Conservation (phyloP, 1,140 invertebrate species). For the Octopus sinensis region DNA sequence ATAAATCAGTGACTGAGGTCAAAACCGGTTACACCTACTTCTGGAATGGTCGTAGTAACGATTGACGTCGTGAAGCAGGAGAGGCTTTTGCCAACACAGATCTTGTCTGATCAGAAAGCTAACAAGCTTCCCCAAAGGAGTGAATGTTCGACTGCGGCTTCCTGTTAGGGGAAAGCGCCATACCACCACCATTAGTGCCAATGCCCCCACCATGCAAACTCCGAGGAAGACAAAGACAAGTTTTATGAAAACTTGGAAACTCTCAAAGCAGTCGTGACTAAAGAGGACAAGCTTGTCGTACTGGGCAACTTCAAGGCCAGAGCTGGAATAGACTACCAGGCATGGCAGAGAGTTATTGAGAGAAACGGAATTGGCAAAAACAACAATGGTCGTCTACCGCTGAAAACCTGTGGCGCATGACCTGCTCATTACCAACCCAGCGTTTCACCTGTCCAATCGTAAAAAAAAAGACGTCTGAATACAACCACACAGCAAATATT, state of each 20-base stretch:
- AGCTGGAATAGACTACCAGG: neutral
- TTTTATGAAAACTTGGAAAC: neutral
- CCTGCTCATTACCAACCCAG: neutral
- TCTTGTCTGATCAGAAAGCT: neutral
- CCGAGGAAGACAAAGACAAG: slow-evolving; percentile 5
- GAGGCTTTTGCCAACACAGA: neutral
- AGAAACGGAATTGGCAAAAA: no score
- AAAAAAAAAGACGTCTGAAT: slow-evolving; percentile 30
- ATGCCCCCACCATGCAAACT: neutral
- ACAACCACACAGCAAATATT: slow-evolving; percentile 28
- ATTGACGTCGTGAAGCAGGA: neutral
- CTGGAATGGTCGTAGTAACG: slow-evolving; percentile 13
- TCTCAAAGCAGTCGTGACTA: neutral
- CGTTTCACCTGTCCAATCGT: neutral
- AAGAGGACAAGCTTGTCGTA: neutral
- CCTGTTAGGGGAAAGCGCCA: neutral
- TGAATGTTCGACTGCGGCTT: neutral
- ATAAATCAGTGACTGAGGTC: neutral
- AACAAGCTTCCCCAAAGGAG: neutral
- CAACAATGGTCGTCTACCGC: neutral
- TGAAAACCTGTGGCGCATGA: neutral
- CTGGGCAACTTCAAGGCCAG: no score
- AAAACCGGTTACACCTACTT: slow-evolving; percentile 16
- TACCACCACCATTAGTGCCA: neutral
- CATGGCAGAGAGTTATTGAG: no score